Conservation (phyloP, 2,113 vertebrate genomes). For the Pelusios castaneus region DNA sequence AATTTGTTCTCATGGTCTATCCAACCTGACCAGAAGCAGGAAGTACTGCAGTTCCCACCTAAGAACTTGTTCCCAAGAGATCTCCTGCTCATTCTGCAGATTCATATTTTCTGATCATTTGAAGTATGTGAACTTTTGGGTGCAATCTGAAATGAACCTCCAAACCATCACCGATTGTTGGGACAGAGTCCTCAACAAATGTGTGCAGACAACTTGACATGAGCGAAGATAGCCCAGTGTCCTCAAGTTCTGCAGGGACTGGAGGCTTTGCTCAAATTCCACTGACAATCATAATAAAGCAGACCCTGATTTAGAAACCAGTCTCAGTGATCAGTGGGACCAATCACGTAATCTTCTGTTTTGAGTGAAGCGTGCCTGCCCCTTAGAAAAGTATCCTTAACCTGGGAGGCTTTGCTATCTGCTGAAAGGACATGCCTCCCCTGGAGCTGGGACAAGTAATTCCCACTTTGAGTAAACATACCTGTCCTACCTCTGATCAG, state of each 20-base stretch:
- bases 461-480: neutral
- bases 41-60: neutral
- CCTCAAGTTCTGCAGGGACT: no score
- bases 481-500: neutral
- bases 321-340: neutral
- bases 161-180: fast-evolving
- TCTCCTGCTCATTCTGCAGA: neutral
- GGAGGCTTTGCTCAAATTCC: neutral
- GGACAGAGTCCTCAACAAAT: neutral
- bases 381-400: neutral
- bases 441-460: neutral
- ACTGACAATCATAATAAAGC: neutral
- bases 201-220: neutral
- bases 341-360: neutral
- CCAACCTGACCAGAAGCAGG: neutral
- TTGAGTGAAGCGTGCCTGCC: neutral
- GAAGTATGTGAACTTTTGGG: neutral
- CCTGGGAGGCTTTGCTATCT: neutral
- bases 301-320: neutral
- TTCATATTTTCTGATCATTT: neutral
- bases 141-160: neutral
- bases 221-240: neutral
- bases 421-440: neutral
- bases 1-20: neutral
- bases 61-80: neutral